Evolutionary conservation across 1,140 invertebrate genomes (phyloP).

Genomic region (Phthorimaea operculella): DNA sequence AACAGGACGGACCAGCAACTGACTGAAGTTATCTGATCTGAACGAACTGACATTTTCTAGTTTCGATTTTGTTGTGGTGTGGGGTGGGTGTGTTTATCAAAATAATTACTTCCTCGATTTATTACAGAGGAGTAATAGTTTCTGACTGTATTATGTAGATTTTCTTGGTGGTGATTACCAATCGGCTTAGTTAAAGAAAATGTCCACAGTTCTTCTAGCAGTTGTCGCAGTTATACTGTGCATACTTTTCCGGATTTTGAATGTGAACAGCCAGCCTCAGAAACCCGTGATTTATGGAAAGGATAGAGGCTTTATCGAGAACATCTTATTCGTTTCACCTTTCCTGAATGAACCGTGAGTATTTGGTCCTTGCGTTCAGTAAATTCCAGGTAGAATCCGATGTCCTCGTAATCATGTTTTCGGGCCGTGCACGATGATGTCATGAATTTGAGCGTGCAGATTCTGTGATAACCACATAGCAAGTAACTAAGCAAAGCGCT

Average conservation of each 20-base stretch:
- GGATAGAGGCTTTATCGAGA: conserved; percentile 79
- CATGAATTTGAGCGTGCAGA: neutral
- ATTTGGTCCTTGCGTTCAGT: conserved; percentile 3
- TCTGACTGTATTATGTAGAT: conserved; percentile 32
- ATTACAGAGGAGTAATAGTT: conserved; percentile 15
- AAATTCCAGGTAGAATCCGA: neutral
- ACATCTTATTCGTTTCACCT: conserved; percentile 80
- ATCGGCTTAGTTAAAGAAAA: conserved; percentile 34
- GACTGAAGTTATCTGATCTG: no score
- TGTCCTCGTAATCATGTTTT: neutral
- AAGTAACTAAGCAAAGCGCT: no score
- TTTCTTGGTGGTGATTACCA: conserved; percentile 1
- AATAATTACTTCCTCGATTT: conserved; percentile 10
- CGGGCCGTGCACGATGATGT: conserved; percentile 1
- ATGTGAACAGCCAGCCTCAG: conserved; percentile 81
- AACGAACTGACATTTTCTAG: no score
- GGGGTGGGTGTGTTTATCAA: conserved; percentile 13
- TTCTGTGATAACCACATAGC: no score
- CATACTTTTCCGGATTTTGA: conserved; percentile 83
- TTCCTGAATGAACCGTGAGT: conserved; percentile 85
- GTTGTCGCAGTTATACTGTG: conserved; percentile 81
- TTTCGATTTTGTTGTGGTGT: conserved; percentile 10
- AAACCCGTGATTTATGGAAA: conserved; percentile 79
- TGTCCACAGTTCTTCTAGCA: conserved; percentile 81
- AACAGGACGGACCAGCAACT: no score